A percentile compares a stretch with the other conserved stretches of the same genome.
These are phyloP conservation scores for Lochmaea crataegi DNA, from an alignment of 2,888 invertebrate species.

Conservation along the genomic window DNA sequence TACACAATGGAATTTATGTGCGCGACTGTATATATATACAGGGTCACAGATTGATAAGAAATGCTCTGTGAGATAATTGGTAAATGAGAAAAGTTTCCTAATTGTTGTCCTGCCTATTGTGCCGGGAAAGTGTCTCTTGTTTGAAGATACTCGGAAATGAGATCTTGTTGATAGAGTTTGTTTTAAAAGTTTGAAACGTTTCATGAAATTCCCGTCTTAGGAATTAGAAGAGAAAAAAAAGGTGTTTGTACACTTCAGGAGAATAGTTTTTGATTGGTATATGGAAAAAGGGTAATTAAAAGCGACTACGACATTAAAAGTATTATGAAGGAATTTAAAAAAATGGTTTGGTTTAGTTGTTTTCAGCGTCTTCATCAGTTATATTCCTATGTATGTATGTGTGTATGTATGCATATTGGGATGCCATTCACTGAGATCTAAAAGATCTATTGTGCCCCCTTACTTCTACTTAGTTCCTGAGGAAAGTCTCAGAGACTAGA, in stretches of 20 bases:
- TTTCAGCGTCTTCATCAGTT: too few species aligned
- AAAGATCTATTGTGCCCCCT: too few species aligned
- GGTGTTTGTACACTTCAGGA: not conserved
- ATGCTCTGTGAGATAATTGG: conserved; percentile 22
- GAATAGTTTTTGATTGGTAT: conserved; percentile 1
- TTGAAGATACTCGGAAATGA: conserved; percentile 18
- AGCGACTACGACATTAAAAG: not conserved
- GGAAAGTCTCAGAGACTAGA: too few species aligned
- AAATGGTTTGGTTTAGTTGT: too few species aligned
- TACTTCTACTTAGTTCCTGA: too few species aligned
- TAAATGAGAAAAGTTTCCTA: conserved; percentile 32
- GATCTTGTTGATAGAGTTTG: conserved; percentile 19
- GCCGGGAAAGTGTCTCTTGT: conserved; percentile 14
- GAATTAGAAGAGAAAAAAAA: not conserved
- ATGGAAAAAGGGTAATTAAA: not conserved
- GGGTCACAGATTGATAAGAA: conserved; percentile 33
- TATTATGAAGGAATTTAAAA: not conserved
- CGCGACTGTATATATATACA: conserved; percentile 20
- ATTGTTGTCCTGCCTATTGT: conserved; percentile 26
- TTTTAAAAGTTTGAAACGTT: conserved; percentile 9
- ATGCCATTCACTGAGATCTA: too few species aligned
- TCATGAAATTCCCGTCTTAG: not conserved
- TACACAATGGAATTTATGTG: conserved; percentile 32
- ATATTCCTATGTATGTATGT: too few species aligned
- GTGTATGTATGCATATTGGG: too few species aligned